A percentile compares a stretch with the other conserved stretches of the same genome.
Evolutionary conservation across 2,888 invertebrate genomes (phyloP).

Genomic region (Pinctada fucata): DNA sequence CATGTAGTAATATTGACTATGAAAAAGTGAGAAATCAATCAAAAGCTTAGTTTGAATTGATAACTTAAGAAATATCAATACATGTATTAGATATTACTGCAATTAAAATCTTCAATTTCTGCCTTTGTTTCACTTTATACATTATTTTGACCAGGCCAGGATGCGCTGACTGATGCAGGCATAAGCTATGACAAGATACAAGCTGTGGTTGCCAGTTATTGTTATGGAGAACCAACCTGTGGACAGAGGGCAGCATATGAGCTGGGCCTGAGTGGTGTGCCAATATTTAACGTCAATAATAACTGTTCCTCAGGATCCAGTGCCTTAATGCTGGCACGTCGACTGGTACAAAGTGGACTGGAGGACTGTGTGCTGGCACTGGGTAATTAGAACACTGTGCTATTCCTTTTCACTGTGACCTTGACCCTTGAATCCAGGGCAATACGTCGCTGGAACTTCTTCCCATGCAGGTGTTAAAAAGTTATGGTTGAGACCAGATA

Average conservation of each 20-base stretch:
- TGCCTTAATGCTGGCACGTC: slow-evolving; percentile 67
- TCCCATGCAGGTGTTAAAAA: no score
- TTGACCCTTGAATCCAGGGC: no score
- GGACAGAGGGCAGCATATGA: slow-evolving; percentile 93
- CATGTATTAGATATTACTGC: no score
- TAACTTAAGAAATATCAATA: no score
- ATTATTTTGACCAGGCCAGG: slow-evolving; percentile 47
- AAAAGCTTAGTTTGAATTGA: no score
- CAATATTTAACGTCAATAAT: slow-evolving; percentile 72
- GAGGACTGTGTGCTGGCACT: slow-evolving; percentile 71
- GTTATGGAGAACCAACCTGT: slow-evolving; percentile 73
- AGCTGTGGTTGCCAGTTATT: slow-evolving; percentile 72
- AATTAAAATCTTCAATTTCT: no score
- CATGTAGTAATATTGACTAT: no score
- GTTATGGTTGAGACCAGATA: no score
- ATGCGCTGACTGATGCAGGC: slow-evolving; percentile 66
- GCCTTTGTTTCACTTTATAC: no score
- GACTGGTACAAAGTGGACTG: slow-evolving; percentile 63
- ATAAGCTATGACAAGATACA: slow-evolving; percentile 59
- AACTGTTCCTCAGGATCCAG: slow-evolving; percentile 72
- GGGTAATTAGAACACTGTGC: slow-evolving; percentile 49
- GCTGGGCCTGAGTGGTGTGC: slow-evolving; percentile 84
- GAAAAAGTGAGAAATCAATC: no score
- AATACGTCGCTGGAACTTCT: no score
- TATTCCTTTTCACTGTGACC: no score